Conservation (phyloP, 2,888 invertebrate genomes). For the Anarsia innoxiella region DNA sequence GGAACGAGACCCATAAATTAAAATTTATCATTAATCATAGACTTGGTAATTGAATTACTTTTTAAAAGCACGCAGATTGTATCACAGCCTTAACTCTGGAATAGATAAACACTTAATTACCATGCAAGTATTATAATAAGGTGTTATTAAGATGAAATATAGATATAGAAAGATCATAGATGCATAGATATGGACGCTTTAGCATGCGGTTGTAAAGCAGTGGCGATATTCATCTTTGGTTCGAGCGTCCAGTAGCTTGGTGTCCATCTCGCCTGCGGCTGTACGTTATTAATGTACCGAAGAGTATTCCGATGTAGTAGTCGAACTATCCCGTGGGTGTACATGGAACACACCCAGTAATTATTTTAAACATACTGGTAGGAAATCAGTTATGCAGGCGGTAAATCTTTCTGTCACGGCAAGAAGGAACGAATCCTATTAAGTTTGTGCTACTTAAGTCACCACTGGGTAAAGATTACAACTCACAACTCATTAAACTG, state of each 20-base stretch:
- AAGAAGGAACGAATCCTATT: constrained; percentile 11
- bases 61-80: background rate
- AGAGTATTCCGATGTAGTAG: constrained; percentile 15
- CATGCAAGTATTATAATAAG: constrained; percentile 5
- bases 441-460: constrained; percentile 9
- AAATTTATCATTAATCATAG: constrained; percentile 3
- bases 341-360: constrained; percentile 37
- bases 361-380: constrained; percentile 48
- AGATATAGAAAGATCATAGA: constrained; percentile 6
- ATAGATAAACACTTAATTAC: constrained; percentile 11
- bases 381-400: constrained; percentile 36
- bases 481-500: background rate
- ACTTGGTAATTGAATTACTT: constrained; percentile 7
- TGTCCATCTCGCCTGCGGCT: constrained; percentile 28
- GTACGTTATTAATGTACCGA: constrained; percentile 30
- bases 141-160: constrained; percentile 14
- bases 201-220: constrained; percentile 7
- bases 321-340: constrained; percentile 22
- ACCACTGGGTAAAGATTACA: constrained; percentile 4
- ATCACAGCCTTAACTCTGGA: background rate
- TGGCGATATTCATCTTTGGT: constrained; percentile 13
- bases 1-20: constrained; percentile 1
- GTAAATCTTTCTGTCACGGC: constrained; percentile 39
- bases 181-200: constrained; percentile 12
- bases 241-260: constrained; percentile 14